Evolutionary conservation across 2,888 invertebrate genomes (phyloP).

Genomic region (Aethes cnicana): DNA sequence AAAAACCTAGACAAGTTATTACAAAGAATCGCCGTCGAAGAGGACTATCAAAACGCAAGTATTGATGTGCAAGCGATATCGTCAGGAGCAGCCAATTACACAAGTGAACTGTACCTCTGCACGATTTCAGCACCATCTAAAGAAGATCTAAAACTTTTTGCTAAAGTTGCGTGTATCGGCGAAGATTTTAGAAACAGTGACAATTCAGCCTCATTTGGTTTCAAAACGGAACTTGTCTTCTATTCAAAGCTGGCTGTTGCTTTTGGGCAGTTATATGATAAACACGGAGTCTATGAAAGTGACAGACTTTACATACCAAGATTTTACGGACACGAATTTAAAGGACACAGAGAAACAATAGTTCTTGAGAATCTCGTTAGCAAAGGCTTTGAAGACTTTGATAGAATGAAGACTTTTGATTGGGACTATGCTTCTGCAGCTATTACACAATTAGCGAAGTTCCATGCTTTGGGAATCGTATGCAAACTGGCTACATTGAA

Average conservation of each 20-base stretch:
- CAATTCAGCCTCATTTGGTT: not conserved
- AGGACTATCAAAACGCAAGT: no score
- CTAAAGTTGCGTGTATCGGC: not conserved
- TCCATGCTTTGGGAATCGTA: conserved; percentile 66
- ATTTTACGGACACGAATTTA: conserved; percentile 25
- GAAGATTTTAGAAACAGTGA: not conserved
- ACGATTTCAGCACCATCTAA: no score
- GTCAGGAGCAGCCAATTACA: no score
- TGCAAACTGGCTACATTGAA: conserved; percentile 51
- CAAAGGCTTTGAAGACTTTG: conserved; percentile 44
- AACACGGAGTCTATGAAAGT: not conserved
- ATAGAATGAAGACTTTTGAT: conserved; percentile 45
- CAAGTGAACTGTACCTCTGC: no score
- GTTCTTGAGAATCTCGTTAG: conserved; percentile 52
- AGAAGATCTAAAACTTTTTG: conserved; percentile 3
- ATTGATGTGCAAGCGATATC: no score
- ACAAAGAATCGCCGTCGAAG: no score
- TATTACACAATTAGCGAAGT: conserved; percentile 49
- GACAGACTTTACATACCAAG: not conserved
- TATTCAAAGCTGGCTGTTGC: not conserved
- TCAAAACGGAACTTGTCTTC: not conserved
- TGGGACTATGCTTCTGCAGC: conserved; percentile 51
- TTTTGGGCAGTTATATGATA: not conserved
- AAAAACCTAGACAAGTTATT: no score
- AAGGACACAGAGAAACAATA: conserved; percentile 51